Evolutionary conservation across 2,797 vertebrate species (phyloP).

Genomic region (Scolopax bukidnonensis): DNA sequence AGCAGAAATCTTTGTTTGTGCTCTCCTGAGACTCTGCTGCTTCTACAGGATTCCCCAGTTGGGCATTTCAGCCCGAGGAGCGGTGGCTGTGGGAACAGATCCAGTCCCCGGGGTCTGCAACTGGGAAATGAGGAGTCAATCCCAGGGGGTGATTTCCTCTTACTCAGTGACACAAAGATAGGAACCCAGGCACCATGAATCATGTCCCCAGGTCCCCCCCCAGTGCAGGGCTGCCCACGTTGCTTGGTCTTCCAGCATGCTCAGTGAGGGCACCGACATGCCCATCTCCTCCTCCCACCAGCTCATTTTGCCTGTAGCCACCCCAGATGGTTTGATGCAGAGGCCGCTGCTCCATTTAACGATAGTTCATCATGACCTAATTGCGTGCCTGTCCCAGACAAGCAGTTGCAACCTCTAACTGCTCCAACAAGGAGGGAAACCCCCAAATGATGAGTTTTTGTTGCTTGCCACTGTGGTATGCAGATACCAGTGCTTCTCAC

Average conservation of each 20-base stretch:
- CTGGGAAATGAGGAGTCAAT: rapidly evolving
- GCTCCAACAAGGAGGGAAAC: neutral
- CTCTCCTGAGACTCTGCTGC: neutral
- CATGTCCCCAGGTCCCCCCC: neutral
- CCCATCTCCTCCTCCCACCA: neutral
- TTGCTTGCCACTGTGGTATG: neutral
- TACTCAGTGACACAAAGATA: neutral
- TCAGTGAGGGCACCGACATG: rapidly evolving
- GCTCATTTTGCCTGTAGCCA: neutral
- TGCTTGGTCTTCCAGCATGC: neutral
- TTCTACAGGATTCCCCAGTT: rapidly evolving
- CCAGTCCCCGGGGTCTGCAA: neutral
- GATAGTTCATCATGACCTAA: neutral
- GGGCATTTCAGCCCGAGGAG: neutral
- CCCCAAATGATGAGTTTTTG: neutral
- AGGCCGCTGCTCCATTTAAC: neutral
- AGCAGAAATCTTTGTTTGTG: neutral
- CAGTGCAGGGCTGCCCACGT: rapidly evolving
- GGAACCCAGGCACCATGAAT: neutral
- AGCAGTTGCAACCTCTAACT: neutral
- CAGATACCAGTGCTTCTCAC: neutral
- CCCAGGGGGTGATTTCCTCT: neutral
- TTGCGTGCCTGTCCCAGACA: neutral
- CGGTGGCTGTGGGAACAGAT: neutral
- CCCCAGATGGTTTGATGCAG: neutral